Percentiles rank a stretch among this genome's conserved stretches.
Evolutionary conservation across 1,140 invertebrate species (phyloP).

Genomic region (Drosophila bocki): DNA sequence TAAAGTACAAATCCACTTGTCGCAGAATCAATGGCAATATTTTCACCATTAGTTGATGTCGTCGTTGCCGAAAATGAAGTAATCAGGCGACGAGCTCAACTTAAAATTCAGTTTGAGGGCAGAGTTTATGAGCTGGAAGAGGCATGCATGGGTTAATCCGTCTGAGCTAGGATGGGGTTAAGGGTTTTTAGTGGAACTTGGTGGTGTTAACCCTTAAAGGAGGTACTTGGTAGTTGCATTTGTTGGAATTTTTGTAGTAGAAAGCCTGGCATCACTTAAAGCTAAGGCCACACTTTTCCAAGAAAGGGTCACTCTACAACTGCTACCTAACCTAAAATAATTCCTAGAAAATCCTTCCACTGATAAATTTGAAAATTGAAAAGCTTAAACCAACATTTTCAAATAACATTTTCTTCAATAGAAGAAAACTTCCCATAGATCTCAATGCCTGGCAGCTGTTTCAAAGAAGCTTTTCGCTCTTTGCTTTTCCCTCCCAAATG

Average conservation of each 20-base stretch:
- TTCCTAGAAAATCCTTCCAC: not conserved
- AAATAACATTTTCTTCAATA: not conserved
- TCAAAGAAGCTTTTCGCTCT: constrained; percentile 13
- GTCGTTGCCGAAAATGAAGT: constrained; percentile 50
- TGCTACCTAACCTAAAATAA: no score
- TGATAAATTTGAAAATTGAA: not conserved
- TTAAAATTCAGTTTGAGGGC: constrained; percentile 59
- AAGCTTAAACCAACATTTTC: not conserved
- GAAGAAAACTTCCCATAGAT: constrained; percentile 12
- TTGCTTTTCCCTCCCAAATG: not conserved
- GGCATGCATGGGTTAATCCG: constrained; percentile 12
- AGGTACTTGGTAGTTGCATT: not conserved
- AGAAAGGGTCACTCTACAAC: no score
- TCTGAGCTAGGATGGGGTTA: constrained; percentile 13
- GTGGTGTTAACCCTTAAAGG: not conserved
- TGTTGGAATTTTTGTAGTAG: not conserved
- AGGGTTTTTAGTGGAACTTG: not conserved
- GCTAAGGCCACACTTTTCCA: no score
- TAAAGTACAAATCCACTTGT: constrained; percentile 58
- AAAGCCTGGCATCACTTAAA: no score
- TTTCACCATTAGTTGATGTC: constrained; percentile 70
- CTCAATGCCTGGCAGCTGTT: constrained; percentile 14
- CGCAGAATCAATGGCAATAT: constrained; percentile 79
- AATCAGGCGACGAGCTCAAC: constrained; percentile 55
- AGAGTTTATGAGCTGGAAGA: constrained; percentile 72